Conservation (phyloP, 1,140 invertebrate species). For the Drosophila yakuba region DNA sequence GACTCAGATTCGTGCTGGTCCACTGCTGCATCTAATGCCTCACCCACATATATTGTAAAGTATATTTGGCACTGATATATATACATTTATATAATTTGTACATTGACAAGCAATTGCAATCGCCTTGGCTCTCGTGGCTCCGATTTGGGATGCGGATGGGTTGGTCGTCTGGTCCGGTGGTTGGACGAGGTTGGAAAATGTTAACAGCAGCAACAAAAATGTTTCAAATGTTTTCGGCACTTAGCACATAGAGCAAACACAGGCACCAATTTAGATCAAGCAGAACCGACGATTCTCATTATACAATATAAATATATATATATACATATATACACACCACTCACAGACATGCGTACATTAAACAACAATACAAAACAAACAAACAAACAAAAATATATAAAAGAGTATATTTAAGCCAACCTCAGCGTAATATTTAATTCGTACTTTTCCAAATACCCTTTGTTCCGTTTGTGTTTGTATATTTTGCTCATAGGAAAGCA, state of each 20-base stretch:
- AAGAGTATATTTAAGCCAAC: constrained; percentile 43
- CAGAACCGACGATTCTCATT: constrained; percentile 68
- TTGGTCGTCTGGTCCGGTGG: neutral
- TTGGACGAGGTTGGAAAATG: constrained; percentile 41
- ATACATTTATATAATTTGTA: constrained; percentile 33
- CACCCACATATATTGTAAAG: constrained; percentile 27
- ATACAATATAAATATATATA: constrained; percentile 47
- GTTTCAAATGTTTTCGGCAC: constrained; percentile 76
- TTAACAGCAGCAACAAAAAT: constrained; percentile 65
- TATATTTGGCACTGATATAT: constrained; percentile 21
- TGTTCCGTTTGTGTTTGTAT: constrained; percentile 21
- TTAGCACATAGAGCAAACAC: constrained; percentile 67
- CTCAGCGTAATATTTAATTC: constrained; percentile 43
- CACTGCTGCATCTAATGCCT: neutral
- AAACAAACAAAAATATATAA: constrained; percentile 31
- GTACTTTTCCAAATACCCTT: constrained; percentile 7
- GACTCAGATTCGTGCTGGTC: neutral
- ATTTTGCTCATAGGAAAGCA: constrained; percentile 11
- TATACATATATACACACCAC: constrained; percentile 18
- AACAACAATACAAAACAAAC: neutral
- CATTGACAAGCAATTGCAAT: constrained; percentile 35
- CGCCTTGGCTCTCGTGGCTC: constrained; percentile 9
- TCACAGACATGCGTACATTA: constrained; percentile 41
- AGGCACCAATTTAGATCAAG: constrained; percentile 71
- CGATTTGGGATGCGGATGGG: neutral